Evolutionary conservation across 1,140 invertebrate genomes (phyloP).

Genomic region (Formica exsecta): DNA sequence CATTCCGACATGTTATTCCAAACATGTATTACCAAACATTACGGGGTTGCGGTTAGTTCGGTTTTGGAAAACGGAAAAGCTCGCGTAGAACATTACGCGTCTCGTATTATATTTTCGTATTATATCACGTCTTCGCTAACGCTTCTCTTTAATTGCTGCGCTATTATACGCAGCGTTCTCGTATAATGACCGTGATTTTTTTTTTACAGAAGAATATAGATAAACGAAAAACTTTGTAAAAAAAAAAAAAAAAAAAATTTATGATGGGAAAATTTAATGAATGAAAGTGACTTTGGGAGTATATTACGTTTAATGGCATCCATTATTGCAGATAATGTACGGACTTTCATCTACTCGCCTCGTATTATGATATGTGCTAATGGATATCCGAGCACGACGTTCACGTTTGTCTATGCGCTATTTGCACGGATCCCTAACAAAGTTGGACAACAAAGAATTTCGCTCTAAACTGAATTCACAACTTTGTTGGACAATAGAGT

Average conservation of each 20-base stretch:
- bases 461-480: conserved; percentile 32
- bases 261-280: not conserved
- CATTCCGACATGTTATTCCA: conserved; percentile 45
- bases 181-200: not conserved
- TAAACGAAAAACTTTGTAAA: not conserved
- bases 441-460: conserved; percentile 56
- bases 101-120: not conserved
- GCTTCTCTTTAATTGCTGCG: not conserved
- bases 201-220: too few relatives aligned
- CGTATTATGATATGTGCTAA: conserved; percentile 10
- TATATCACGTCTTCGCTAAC: not conserved
- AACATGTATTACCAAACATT: conserved; percentile 41
- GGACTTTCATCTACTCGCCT: conserved; percentile 15
- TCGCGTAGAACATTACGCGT: not conserved
- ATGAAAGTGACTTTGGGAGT: not conserved
- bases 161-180: not conserved
- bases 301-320: not conserved
- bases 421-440: conserved; percentile 38
- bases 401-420: conserved; percentile 15
- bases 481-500: conserved; percentile 44
- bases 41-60: conserved; percentile 5
- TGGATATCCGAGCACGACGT: conserved; percentile 19
- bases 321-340: not conserved
- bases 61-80: conserved; percentile 15
- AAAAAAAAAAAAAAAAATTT: not conserved